Base-by-base conservation (phyloP, 2,797 vertebrate genomes). In the Argentina silus region DNA sequence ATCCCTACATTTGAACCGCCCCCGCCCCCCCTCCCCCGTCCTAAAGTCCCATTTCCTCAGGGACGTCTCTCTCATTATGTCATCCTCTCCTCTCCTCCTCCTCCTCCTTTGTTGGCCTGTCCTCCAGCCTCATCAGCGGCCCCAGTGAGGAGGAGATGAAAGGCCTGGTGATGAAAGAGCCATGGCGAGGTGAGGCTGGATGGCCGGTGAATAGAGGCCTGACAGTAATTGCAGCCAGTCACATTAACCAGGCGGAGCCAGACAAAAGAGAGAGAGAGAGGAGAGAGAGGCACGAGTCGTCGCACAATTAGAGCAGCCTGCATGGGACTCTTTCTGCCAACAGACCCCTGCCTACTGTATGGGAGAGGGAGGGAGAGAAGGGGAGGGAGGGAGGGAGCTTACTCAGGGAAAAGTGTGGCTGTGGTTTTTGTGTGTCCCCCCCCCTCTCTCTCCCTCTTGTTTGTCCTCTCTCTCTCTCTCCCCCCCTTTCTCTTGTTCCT, bases 241-340 rank as follows among this genome's bases (percentile, higher is more conserved):
- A 42, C n/a, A 64, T 64, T 17, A 8, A 64, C 62, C 42, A 17
- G 15, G 21, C 21, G 11, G n/a, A n/a, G 17, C 7, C 23, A 7
- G 17, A 6, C 15, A 36, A 47, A 15, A 63, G 27, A 44, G 36
- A 63, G 42, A 43, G 42, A 43, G 61, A 63, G 17, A 11, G 17
- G 17, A 64, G 12, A 44, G 50, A 51, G 11, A 12, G 50, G 42
- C 62, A 64, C 5, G 44, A 45, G 43, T 64, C 44, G 42, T n/a
- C 4, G 43, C 43, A 15, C 43, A 64, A 64, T 64, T 45, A 45
- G 62, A 44, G 62, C 3, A 51, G 62, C 43, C 62, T 64, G 42
- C 14, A n/a, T 44, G 43, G 62, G 43, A 14, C 62, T 15, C 59
- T 62, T 11, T 12, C 23, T 59, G 23, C 56, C 23, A 17, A 21